phyloP scores from a whole-genome alignment of 2,888 invertebrate species.

The Cepaea hortensis region DNA sequence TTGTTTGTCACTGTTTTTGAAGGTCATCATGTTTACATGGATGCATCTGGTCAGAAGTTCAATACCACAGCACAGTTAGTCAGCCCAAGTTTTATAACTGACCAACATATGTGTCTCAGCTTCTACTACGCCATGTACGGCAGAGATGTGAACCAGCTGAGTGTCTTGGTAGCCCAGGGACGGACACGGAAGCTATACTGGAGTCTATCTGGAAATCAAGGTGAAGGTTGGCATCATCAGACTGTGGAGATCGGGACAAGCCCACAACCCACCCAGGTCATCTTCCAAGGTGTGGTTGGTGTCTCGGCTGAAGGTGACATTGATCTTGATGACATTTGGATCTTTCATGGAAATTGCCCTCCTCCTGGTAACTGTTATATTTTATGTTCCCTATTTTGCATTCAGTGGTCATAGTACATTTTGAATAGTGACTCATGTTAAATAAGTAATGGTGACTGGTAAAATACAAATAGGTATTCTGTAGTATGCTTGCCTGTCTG shows the following conservation, averaged over 20 bases:
- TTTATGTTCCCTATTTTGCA: background rate
- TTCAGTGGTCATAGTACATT: background rate
- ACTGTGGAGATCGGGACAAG: conserved; percentile 27
- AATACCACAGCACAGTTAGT: conserved; percentile 64
- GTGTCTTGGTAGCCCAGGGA: conserved; percentile 12
- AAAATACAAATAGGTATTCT: too few relatives aligned
- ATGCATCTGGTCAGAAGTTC: conserved; percentile 57
- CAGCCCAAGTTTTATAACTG: conserved; percentile 58
- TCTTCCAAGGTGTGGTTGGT: conserved; percentile 38
- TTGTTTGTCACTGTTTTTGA: conserved; percentile 23
- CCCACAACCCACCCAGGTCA: conserved; percentile 14
- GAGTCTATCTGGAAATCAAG: conserved; percentile 28
- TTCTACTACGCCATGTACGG: conserved; percentile 43
- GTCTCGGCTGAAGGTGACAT: conserved; percentile 17
- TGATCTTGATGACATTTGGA: conserved; percentile 37
- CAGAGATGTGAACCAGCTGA: conserved; percentile 23
- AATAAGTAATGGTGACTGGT: too few relatives aligned
- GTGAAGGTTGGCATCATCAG: conserved; percentile 29
- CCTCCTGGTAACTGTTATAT: conserved; percentile 15
- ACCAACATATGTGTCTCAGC: conserved; percentile 22
- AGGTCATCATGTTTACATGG: conserved; percentile 73
- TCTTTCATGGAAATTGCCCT: conserved; percentile 27
- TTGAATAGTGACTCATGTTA: background rate
- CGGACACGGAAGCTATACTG: background rate
- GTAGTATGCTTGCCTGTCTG: too few relatives aligned